These are phyloP conservation scores for Chelmon rostratus DNA, from an alignment of 2,797 vertebrate genomes.

Conservation along the genomic window DNA sequence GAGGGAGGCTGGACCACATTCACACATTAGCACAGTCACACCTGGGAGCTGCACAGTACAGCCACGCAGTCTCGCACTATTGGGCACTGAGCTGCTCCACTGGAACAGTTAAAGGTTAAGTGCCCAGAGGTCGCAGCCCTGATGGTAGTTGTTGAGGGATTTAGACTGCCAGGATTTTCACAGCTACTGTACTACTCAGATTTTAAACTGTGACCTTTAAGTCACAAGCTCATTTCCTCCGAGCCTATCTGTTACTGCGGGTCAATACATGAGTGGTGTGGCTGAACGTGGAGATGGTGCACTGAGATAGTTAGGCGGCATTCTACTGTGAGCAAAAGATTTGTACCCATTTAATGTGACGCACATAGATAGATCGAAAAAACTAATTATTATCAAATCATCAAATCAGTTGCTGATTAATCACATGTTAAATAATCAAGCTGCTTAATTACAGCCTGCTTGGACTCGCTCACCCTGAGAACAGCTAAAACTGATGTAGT, in stretches of 20 bases:
- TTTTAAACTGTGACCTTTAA: conserved; percentile 74
- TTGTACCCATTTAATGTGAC: too few relatives aligned
- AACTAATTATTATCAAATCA: too few relatives aligned
- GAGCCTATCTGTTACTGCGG: conserved; percentile 62
- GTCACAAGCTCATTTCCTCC: conserved; percentile 70
- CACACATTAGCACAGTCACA: conserved; percentile 72
- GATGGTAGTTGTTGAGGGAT: conserved; percentile 67
- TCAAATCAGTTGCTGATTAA: too few relatives aligned
- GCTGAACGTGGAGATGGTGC: conserved; percentile 35
- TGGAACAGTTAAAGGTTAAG: conserved; percentile 79
- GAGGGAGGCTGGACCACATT: conserved; percentile 47
- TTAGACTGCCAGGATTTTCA: conserved; percentile 70
- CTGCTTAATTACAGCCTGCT: too few relatives aligned
- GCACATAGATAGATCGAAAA: neutral
- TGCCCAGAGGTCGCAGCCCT: conserved; percentile 65
- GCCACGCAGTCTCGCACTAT: conserved; percentile 49
- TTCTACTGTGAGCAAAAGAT: conserved; percentile 4
- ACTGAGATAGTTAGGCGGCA: conserved; percentile 20
- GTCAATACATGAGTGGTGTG: conserved; percentile 56
- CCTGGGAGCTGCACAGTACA: conserved; percentile 64
- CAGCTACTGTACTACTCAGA: conserved; percentile 62
- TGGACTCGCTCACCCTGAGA: too few relatives aligned
- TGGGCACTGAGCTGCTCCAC: conserved; percentile 60
- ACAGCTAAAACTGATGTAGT: too few relatives aligned
- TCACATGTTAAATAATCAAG: too few relatives aligned